A percentile compares a stretch with the other conserved stretches of the same genome.
Conservation (phyloP, 2,888 invertebrate genomes). For the Diplolepis rosae region DNA sequence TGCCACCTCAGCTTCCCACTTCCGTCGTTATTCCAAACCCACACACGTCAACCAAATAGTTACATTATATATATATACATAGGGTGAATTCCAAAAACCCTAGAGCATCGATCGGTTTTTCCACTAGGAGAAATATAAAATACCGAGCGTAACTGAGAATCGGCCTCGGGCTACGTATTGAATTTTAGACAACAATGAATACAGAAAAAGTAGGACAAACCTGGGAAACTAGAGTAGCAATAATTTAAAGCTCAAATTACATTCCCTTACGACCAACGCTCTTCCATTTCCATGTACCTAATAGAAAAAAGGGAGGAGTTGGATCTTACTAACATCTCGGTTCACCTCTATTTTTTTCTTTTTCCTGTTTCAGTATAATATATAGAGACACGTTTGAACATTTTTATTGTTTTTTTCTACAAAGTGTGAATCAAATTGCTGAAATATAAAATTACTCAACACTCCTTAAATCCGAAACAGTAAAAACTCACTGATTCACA, state of each 20-base stretch:
- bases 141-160: no score
- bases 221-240: constrained; percentile 1
- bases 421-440: no score
- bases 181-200: neutral
- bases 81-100: neutral
- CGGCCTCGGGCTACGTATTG: neutral
- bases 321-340: no score
- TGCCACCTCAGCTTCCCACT: constrained; percentile 26
- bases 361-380: no score
- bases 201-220: neutral
- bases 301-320: neutral
- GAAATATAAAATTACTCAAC: no score
- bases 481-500: no score
- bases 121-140: constrained; percentile 1
- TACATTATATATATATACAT: neutral
- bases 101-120: no score
- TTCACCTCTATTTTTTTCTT: no score
- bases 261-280: neutral
- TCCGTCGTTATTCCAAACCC: neutral
- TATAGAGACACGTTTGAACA: no score
- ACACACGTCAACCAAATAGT: neutral
- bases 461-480: no score
- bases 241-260: neutral
- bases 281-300: neutral
- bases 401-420: no score